These are phyloP conservation scores for Eucidaris tribuloides DNA, from an alignment of 35 echinoderm and acorn worm species.

Conservation along the genomic window DNA sequence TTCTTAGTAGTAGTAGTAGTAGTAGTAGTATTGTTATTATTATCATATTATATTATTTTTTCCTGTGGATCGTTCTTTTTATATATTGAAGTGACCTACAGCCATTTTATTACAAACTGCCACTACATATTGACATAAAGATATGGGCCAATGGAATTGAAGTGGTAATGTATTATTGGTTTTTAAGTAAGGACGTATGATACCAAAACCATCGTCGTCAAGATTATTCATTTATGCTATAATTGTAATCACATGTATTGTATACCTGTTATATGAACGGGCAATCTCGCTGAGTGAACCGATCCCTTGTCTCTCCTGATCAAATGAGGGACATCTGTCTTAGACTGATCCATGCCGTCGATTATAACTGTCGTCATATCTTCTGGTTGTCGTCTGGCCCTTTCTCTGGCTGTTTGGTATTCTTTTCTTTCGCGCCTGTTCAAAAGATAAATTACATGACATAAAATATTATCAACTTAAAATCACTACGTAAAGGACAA, in stretches of 20 bases:
- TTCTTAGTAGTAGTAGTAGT: too few species aligned
- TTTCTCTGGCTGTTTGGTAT: slow-evolving; percentile 47
- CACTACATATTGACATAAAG: too few species aligned
- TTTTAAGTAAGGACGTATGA: neutral
- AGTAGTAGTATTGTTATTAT: too few species aligned
- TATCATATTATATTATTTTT: too few species aligned
- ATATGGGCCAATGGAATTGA: neutral
- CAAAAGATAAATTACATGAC: neutral
- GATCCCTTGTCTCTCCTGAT: slow-evolving; percentile 35
- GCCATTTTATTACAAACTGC: too few species aligned
- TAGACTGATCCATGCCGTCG: slow-evolving; percentile 68
- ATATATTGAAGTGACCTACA: too few species aligned
- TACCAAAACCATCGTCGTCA: neutral
- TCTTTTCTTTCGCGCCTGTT: slow-evolving; percentile 18
- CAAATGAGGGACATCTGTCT: slow-evolving; percentile 56
- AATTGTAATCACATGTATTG: too few species aligned
- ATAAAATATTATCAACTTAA: too few species aligned
- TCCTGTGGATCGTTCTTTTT: too few species aligned
- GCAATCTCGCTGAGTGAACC: slow-evolving; percentile 23
- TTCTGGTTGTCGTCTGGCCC: slow-evolving; percentile 14
- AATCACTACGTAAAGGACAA: too few species aligned
- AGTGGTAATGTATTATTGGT: neutral
- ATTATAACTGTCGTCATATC: slow-evolving; percentile 47
- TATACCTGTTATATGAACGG: slow-evolving; percentile 59
- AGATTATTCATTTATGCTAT: too few species aligned